Evolutionary conservation across 2,888 invertebrate species (phyloP).

Genomic region (Didymodactylos carnosus): DNA sequence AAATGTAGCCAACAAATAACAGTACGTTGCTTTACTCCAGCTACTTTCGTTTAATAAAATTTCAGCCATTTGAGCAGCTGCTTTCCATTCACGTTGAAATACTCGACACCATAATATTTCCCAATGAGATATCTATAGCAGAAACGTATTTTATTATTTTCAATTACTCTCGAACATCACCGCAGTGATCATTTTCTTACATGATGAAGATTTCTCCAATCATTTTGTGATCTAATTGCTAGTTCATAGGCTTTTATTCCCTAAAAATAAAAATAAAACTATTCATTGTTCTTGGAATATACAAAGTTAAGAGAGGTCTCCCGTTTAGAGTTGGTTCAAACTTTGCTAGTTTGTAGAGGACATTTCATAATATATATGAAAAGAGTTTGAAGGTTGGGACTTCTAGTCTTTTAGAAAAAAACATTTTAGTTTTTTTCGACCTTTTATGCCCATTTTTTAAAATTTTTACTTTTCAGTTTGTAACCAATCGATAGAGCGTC

Average conservation of each 20-base stretch:
- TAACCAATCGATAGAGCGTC: too few relatives aligned
- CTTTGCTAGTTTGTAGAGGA: too few relatives aligned
- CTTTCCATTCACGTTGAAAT: constrained; percentile 48
- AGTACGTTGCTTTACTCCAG: constrained; percentile 78
- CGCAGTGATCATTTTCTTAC: constrained; percentile 45
- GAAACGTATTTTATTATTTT: neutral
- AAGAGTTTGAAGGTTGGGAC: too few relatives aligned
- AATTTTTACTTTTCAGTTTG: too few relatives aligned
- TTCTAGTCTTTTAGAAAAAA: too few relatives aligned
- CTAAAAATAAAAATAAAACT: constrained; percentile 20
- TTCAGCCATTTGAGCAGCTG: constrained; percentile 52
- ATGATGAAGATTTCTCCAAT: constrained; percentile 78
- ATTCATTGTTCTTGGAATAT: neutral
- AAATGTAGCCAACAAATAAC: constrained; percentile 35
- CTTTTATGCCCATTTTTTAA: too few relatives aligned
- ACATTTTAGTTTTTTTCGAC: too few relatives aligned
- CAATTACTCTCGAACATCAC: too few relatives aligned
- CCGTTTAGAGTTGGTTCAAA: too few relatives aligned
- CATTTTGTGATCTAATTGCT: constrained; percentile 57
- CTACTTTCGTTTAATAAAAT: constrained; percentile 54
- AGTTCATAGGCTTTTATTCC: constrained; percentile 57
- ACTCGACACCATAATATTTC: constrained; percentile 55
- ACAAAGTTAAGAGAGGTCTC: too few relatives aligned
- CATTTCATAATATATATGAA: too few relatives aligned
- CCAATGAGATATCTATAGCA: constrained; percentile 48